A percentile compares a stretch with the other conserved stretches of the same genome.
phyloP scores from a whole-genome alignment of 2,113 vertebrate species.

The Spheniscus mendiculus region DNA sequence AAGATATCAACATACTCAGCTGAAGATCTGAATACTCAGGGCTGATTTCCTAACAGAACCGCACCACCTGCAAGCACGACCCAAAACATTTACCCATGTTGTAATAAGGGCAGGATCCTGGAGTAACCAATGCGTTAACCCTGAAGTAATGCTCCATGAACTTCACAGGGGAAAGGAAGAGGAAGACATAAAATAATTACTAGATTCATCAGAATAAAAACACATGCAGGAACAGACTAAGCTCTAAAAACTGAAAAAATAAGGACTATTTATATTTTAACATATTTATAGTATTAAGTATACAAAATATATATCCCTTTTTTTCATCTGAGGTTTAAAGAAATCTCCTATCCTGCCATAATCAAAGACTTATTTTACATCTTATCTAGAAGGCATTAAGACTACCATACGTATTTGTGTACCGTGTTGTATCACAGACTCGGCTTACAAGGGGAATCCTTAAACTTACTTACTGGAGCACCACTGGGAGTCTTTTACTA shows the following conservation, averaged over 20 bases:
- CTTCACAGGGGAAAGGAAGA: neutral
- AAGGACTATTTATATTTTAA: neutral
- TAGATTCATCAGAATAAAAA: neutral
- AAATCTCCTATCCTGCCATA: neutral
- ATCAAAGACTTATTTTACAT: neutral
- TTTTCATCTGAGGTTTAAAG: neutral
- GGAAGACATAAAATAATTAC: neutral
- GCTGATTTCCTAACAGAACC: neutral
- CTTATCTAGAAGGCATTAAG: neutral
- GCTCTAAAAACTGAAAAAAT: neutral
- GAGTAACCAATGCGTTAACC: neutral
- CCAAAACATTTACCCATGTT: neutral
- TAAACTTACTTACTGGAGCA: neutral
- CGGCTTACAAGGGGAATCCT: neutral
- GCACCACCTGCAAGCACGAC: rapidly evolving
- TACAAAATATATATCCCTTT: neutral
- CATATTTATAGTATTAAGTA: neutral
- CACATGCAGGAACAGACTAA: neutral
- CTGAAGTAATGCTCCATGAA: neutral
- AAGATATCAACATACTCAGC: rapidly evolving
- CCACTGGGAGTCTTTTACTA: neutral
- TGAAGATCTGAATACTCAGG: neutral
- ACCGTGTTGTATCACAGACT: neutral
- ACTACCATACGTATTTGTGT: rapidly evolving
- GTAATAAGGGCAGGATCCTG: neutral